Conservation (phyloP, 1,140 invertebrate species). For the Gonatopus flavifemur region DNA sequence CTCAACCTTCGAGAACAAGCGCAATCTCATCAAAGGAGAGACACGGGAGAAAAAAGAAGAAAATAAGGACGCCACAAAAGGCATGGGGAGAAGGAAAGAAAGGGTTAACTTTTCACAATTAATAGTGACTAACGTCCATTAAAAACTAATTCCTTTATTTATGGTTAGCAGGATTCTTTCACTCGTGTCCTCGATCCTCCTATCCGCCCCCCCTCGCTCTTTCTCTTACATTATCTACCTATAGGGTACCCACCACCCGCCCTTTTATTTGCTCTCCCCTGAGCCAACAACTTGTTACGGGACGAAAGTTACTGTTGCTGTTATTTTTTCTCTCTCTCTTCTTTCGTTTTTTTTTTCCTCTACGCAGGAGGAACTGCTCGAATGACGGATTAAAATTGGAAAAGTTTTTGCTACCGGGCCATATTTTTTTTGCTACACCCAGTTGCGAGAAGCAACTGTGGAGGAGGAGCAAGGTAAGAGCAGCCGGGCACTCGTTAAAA, state of each 20-base stretch:
- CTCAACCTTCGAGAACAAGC: conserved; percentile 33
- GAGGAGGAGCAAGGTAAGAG: too few relatives aligned
- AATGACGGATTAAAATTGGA: conserved; percentile 47
- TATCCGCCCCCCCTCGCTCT: conserved; percentile 6
- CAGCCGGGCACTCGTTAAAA: conserved; percentile 32
- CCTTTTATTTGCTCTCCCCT: conserved; percentile 31
- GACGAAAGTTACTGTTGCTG: conserved; percentile 28
- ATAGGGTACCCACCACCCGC: conserved; percentile 9
- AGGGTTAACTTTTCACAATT: conserved; percentile 41
- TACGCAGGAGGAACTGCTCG: conserved; percentile 15
- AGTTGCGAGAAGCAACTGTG: too few relatives aligned
- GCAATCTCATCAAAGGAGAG: conserved; percentile 19
- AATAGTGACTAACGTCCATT: conserved; percentile 42
- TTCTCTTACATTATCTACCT: conserved; percentile 2
- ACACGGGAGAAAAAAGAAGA: not conserved
- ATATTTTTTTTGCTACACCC: conserved; percentile 38
- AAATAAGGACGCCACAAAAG: too few relatives aligned
- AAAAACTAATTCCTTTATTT: conserved; percentile 47
- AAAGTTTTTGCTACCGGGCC: conserved; percentile 38
- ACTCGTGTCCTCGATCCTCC: conserved; percentile 13
- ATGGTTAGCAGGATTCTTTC: conserved; percentile 21
- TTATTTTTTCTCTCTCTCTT: conserved; percentile 2
- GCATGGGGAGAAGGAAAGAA: conserved; percentile 2
- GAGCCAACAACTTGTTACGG: conserved; percentile 35
- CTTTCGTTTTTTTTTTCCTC: not conserved